These are phyloP conservation scores for Polia nebulosa DNA, from an alignment of 2,888 invertebrate genomes.

Conservation along the genomic window DNA sequence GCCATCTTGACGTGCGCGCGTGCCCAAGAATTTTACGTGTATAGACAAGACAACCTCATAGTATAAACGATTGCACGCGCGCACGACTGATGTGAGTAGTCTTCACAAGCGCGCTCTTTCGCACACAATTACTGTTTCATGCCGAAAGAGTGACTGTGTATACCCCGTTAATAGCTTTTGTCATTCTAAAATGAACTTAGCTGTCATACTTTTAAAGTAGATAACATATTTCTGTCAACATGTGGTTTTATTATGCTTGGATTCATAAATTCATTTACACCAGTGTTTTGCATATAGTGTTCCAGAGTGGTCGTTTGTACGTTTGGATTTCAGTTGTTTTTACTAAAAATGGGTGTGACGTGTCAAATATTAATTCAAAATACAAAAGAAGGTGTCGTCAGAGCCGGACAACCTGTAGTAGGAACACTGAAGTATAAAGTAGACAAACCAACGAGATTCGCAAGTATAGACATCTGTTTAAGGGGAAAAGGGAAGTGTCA, in stretches of 20 bases:
- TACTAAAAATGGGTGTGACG: constrained; percentile 49
- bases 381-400: constrained; percentile 56
- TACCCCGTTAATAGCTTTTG: neutral
- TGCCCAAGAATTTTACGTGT: no score
- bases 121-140: no score
- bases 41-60: no score
- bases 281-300: neutral
- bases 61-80: no score
- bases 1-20: no score
- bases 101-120: no score
- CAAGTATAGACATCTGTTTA: constrained; percentile 31
- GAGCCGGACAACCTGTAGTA: constrained; percentile 60
- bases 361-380: constrained; percentile 64
- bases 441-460: constrained; percentile 60
- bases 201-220: neutral
- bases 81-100: no score
- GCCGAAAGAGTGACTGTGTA: no score
- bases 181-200: constrained; percentile 21
- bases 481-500: neutral
- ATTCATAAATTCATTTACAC: neutral
- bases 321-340: neutral
- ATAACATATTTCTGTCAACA: neutral
- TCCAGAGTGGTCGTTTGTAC: neutral
- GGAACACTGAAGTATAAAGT: constrained; percentile 65
- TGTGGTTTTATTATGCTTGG: neutral